Base-by-base conservation (phyloP, 2,113 vertebrate species). In the Cephalophus harveyi region DNA sequence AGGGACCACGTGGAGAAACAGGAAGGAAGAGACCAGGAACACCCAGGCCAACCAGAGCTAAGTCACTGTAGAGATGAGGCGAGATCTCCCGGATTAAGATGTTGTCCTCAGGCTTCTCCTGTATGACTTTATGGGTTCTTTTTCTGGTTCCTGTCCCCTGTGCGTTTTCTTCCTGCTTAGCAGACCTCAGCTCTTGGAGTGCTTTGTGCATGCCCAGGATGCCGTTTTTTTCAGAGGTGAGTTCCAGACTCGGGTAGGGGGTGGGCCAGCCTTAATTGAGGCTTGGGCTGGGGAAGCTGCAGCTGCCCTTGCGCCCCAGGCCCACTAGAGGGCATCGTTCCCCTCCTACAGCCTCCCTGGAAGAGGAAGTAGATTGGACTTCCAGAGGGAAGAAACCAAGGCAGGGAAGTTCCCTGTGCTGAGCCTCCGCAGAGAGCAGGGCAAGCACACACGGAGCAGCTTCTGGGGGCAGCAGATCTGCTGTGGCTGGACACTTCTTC, bases 281-380 rank as follows among this genome's bases (percentile, higher is more conserved):
- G 28, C 82, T 92, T 88, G 36, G 21, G 28, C 23, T 13, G 67
- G 13, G n/a, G 55, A 62, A 16, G 79, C 33, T 33, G 15, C 28
- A 81, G 83, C 19, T 17, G 50, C 91, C 55, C 23, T 1, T 74
- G 48, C 2, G 3, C 23, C 40, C 25, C 67, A 74, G 52, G 36
- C 27, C 85, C 97, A 93, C 97, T 89, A 98, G 96, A 97, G 97
- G 97, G 94, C 97, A 89, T 28, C 64, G 15, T 79, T 55, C 48
- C 71, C 40, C 7, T 83, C 96, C 76, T 95, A 50, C 46, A 67
- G 74, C 43, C 19, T 27, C 84, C 54, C 86, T 81, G 64, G 36
- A 57, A 79, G 64, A n/a, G 79, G 36, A 9, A 48, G 28, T 10
- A 33, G 60, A 27, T n/a, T 30, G 87, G 81, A 46, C n/a, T 74